These are phyloP conservation scores for Chondrosia reniformis DNA, from an alignment of 37 sponge, comb jelly and placozoan species.

Conservation along the genomic window DNA sequence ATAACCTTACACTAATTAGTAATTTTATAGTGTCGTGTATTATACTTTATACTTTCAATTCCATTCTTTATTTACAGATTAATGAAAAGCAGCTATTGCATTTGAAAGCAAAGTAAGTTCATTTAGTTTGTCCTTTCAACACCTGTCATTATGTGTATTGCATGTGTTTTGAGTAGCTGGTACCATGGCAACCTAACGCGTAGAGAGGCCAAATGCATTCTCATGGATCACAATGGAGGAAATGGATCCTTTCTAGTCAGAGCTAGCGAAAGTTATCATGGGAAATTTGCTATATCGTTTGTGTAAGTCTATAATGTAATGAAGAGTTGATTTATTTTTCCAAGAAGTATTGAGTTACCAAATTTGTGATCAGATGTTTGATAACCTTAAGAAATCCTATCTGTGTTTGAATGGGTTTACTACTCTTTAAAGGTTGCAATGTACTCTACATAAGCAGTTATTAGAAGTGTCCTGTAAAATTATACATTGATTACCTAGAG, in stretches of 20 bases:
- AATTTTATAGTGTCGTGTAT: neutral
- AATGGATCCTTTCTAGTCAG: slow-evolving; percentile 74
- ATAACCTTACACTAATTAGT: neutral
- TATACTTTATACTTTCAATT: neutral
- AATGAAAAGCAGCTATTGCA: slow-evolving; percentile 58
- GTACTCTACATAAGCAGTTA: no score
- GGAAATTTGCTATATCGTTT: slow-evolving; percentile 81
- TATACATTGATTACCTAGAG: no score
- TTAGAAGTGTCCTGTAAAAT: no score
- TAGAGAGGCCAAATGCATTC: slow-evolving; percentile 59
- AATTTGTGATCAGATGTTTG: no score
- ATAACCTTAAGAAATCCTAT: no score
- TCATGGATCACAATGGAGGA: slow-evolving; percentile 67
- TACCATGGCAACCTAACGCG: slow-evolving; percentile 60
- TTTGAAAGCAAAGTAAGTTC: slow-evolving; percentile 47
- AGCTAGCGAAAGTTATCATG: slow-evolving; percentile 71
- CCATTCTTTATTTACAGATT: slow-evolving; percentile 24
- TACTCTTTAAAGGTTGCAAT: no score
- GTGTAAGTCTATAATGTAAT: no score
- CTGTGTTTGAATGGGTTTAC: no score
- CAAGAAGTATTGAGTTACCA: no score
- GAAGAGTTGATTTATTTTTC: no score
- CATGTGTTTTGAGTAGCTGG: slow-evolving; percentile 49
- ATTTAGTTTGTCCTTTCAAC: no score
- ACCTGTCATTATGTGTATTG: no score